phyloP scores from a whole-genome alignment of 2,888 invertebrate genomes.

The Dolomedes plantarius region DNA sequence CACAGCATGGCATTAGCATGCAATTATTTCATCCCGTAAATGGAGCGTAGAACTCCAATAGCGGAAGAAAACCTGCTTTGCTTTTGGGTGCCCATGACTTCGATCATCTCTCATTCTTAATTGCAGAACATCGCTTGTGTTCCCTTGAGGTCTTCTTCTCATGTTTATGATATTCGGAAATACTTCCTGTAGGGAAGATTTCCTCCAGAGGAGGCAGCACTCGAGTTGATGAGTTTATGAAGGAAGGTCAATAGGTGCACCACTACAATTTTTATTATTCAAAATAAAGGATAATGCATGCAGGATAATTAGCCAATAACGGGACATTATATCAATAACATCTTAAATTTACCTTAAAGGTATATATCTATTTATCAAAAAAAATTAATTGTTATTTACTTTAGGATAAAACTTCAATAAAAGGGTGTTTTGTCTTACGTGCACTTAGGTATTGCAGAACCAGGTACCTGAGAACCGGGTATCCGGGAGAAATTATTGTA shows the following conservation, averaged over 20 bases:
- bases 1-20: neutral
- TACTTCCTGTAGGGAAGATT: conserved; percentile 23
- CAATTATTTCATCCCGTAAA: neutral
- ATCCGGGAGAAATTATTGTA: too few species aligned
- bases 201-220: conserved; percentile 12
- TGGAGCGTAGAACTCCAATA: neutral
- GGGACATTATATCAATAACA: too few species aligned
- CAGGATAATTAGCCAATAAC: too few species aligned
- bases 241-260: neutral
- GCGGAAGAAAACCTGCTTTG: conserved; percentile 15
- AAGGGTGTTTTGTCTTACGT: too few species aligned
- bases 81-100: neutral
- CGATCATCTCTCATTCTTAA: conserved; percentile 28
- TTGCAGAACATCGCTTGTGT: conserved; percentile 1
- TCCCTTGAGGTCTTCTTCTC: neutral
- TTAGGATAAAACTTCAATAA: too few species aligned
- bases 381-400: too few species aligned
- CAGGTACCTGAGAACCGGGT: too few species aligned
- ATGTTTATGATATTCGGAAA: conserved; percentile 35
- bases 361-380: too few species aligned
- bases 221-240: neutral
- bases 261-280: too few species aligned
- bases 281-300: too few species aligned
- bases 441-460: too few species aligned
- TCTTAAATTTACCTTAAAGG: too few species aligned